Percentiles rank a stretch among this genome's conserved stretches.
phyloP scores from a whole-genome alignment of 2,888 invertebrate genomes.

The Drosophila melanosoma region DNA sequence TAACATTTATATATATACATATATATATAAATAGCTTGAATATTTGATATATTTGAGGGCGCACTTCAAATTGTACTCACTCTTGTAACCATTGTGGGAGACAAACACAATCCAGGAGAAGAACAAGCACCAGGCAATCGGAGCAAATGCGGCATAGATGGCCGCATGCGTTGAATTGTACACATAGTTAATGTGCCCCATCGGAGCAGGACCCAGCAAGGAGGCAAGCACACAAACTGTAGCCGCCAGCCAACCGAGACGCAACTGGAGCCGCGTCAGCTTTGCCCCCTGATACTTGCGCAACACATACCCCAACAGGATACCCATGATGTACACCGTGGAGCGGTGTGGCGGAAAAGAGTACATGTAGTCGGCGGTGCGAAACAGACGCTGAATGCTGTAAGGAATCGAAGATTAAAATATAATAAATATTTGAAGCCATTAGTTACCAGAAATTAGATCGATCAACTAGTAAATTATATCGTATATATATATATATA shows the following conservation, averaged over 20 bases:
- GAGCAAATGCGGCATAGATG: conserved; percentile 89
- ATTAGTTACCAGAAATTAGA: neutral
- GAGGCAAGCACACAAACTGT: conserved; percentile 86
- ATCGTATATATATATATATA: neutral
- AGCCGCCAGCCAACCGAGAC: conserved; percentile 87
- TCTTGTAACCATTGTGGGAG: conserved; percentile 87
- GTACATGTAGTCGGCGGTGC: conserved; percentile 89
- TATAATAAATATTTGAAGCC: neutral
- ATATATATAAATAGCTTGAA: neutral
- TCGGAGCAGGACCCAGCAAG: conserved; percentile 87
- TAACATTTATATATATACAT: neutral
- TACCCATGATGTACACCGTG: conserved; percentile 89
- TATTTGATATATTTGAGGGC: neutral
- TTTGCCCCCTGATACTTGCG: conserved; percentile 85
- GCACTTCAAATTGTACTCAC: conserved; percentile 77
- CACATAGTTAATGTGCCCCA: conserved; percentile 88
- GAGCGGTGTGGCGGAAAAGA: conserved; percentile 88
- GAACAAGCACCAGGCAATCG: conserved; percentile 89
- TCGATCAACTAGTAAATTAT: neutral
- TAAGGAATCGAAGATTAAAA: neutral
- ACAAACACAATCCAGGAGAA: conserved; percentile 89
- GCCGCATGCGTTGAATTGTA: conserved; percentile 89
- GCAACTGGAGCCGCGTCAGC: conserved; percentile 85
- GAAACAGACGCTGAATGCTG: conserved; percentile 88
- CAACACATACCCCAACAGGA: conserved; percentile 87